Percentiles rank a stretch among this genome's conserved stretches.
phyloP scores from a whole-genome alignment of 2,888 invertebrate species.

The Capitulum mitella region DNA sequence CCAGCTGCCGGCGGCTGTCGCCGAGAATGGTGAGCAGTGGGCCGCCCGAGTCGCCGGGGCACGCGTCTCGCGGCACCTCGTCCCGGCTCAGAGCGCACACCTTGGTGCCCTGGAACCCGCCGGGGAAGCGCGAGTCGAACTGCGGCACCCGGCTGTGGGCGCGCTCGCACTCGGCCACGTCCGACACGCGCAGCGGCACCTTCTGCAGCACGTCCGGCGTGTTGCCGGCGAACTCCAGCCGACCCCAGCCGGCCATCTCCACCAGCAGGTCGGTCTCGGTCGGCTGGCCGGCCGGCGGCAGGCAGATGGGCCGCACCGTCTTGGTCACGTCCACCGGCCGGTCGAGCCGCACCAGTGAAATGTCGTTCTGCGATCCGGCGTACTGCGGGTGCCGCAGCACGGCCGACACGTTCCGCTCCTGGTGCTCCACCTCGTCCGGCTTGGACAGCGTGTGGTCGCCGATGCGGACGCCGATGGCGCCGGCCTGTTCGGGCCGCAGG shows the following conservation, averaged over 20 bases:
- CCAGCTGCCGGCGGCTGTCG: neutral
- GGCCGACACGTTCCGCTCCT: neutral
- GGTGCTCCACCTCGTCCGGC: neutral
- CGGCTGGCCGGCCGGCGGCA: constrained; percentile 76
- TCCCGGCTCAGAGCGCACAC: neutral
- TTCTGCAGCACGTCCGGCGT: neutral
- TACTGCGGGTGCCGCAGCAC: neutral
- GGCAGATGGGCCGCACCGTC: constrained; percentile 80
- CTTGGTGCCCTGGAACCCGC: constrained; percentile 2
- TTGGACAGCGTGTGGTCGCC: neutral
- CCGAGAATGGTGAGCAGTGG: neutral
- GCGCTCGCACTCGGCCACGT: neutral
- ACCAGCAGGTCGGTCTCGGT: constrained; percentile 45
- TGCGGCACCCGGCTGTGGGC: neutral
- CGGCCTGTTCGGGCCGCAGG: neutral
- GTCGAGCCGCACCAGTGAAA: constrained; percentile 77
- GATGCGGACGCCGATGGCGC: neutral
- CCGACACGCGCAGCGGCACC: neutral
- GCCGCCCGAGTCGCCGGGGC: neutral
- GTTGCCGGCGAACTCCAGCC: neutral
- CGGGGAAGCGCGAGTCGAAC: neutral
- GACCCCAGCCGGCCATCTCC: neutral
- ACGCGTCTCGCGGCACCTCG: neutral
- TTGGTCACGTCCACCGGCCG: constrained; percentile 70
- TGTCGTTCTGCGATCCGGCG: constrained; percentile 50